These are phyloP conservation scores for Diorhabda carinulata DNA, from an alignment of 1,140 invertebrate species.

Conservation along the genomic window DNA sequence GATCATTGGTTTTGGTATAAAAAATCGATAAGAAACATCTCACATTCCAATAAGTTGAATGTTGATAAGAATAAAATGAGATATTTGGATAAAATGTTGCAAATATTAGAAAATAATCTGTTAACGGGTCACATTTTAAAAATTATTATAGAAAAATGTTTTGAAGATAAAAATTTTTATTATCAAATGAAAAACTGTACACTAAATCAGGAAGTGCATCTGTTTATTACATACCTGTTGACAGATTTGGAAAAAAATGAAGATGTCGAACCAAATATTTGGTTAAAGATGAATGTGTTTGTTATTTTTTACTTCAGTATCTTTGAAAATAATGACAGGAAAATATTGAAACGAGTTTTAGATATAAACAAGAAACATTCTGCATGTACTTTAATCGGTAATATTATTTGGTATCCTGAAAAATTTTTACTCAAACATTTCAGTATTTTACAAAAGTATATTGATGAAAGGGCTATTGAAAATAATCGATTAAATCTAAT, in stretches of 20 bases:
- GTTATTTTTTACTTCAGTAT: slow-evolving; percentile 69
- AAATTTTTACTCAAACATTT: slow-evolving; percentile 66
- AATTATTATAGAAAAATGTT: slow-evolving; percentile 61
- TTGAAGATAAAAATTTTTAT: slow-evolving; percentile 58
- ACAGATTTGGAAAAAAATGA: slow-evolving; percentile 61
- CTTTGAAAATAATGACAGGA: slow-evolving; percentile 76
- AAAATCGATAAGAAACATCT: slow-evolving; percentile 63
- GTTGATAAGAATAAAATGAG: slow-evolving; percentile 55
- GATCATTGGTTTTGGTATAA: slow-evolving; percentile 71
- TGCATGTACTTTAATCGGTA: slow-evolving; percentile 69
- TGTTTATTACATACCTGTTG: slow-evolving; percentile 65
- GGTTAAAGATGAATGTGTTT: slow-evolving; percentile 69
- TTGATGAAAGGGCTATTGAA: slow-evolving; percentile 60
- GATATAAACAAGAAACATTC: slow-evolving; percentile 76
- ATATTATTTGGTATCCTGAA: slow-evolving; percentile 76
- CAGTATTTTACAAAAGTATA: slow-evolving; percentile 54
- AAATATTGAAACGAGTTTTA: slow-evolving; percentile 66
- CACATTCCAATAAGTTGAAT: slow-evolving; percentile 64
- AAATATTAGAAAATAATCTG: slow-evolving; percentile 59
- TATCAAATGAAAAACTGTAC: slow-evolving; percentile 58
- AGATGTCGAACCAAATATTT: slow-evolving; percentile 57
- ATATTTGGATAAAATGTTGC: slow-evolving; percentile 64
- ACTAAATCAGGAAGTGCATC: slow-evolving; percentile 67
- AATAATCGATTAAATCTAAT: slow-evolving; percentile 57
- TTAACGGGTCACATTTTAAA: slow-evolving; percentile 63